phyloP scores from a whole-genome alignment of 30 jellyfish, hydroid and myxozoan species.

The Sanderia malayensis region DNA sequence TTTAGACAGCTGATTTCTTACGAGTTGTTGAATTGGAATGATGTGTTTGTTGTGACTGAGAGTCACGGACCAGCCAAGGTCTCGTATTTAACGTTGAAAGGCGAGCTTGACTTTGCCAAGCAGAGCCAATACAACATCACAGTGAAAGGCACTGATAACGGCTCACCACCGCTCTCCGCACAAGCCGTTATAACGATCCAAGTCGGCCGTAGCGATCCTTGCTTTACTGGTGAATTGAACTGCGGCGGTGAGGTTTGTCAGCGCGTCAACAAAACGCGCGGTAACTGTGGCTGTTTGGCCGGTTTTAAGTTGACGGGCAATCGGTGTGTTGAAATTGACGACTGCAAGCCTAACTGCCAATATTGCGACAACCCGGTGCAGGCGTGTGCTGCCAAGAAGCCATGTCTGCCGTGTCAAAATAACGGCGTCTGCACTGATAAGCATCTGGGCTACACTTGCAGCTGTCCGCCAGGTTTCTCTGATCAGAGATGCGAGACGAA shows the following conservation, averaged over 20 bases:
- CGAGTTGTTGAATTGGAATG: slow-evolving; percentile 33
- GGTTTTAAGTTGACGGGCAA: slow-evolving; percentile 60
- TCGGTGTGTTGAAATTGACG: slow-evolving; percentile 60
- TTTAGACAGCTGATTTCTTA: slow-evolving; percentile 41
- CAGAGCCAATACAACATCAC: slow-evolving; percentile 16
- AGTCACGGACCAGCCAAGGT: slow-evolving; percentile 63
- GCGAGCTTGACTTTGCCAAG: slow-evolving; percentile 51
- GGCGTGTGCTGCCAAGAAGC: slow-evolving; percentile 23
- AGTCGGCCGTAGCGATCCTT: slow-evolving; percentile 66
- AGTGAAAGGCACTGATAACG: slow-evolving; percentile 72
- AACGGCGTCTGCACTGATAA: slow-evolving; percentile 48
- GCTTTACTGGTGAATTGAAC: slow-evolving; percentile 34
- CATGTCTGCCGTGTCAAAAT: slow-evolving; percentile 41
- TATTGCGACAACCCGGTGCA: slow-evolving; percentile 50
- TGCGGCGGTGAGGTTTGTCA: slow-evolving; percentile 68
- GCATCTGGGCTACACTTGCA: slow-evolving; percentile 30
- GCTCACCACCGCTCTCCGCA: slow-evolving; percentile 74
- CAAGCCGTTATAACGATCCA: slow-evolving; percentile 25
- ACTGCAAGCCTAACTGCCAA: slow-evolving; percentile 60
- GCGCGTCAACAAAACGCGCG: slow-evolving; percentile 58
- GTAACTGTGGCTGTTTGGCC: slow-evolving; percentile 60
- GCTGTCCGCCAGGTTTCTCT: slow-evolving; percentile 56
- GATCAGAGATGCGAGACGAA: slow-evolving; percentile 50
- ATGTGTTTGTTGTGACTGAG: slow-evolving; percentile 37
- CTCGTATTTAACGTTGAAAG: slow-evolving; percentile 36